Evolutionary conservation across 2,113 vertebrate species (phyloP), one percentile per base, ranked within the genome.

Genomic region (Willisornis vidua): DNA sequence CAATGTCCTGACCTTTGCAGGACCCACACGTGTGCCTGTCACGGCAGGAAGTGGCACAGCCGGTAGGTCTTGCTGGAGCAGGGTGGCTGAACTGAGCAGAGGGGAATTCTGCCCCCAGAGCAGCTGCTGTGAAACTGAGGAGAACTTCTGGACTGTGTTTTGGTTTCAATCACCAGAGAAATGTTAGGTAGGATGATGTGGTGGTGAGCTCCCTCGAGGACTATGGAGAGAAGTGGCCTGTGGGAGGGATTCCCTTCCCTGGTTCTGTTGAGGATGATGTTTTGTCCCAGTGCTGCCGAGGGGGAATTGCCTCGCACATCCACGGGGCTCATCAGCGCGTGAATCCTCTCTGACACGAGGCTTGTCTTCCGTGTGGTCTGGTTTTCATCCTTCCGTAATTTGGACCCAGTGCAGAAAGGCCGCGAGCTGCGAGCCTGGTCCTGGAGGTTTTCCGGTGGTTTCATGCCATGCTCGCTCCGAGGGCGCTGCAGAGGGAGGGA

Each of bases 391-490:
- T 54, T 5, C 18, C 4, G 2, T 24, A 5, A 0, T 16, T 39
- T 8, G 43, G 13, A 22, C 28, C 16, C 31, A 7, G 46, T 5
- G 3, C 23, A 16, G 58, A 31, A 35, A 2, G 16, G 2, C 16
- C 3, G 0, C 2, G 3, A 2, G 8, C 0, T 7, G 31, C 7
- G 7, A 1, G 7, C 6, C 7, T 3, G 8, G 14, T 48, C 7
- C 45, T 3, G 45, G 7, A 15, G 8, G 18, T 5, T 7, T 35
- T 1, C 13, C 0, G 1, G 20, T 3, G 4, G 17, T 19, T 22
- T 5, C 65, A 1, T 2, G 12, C 49, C 2, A 13, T 19, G 0
- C 20, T 17, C 54, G 0, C 19, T 14, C 19, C 10, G 19, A 5
- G 54, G 55, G 62, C 48, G 26, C 9, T 9, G 75, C 2, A 22